Base-by-base conservation (phyloP, 2,113 vertebrate genomes). In the Corydoras sp. region DNA sequence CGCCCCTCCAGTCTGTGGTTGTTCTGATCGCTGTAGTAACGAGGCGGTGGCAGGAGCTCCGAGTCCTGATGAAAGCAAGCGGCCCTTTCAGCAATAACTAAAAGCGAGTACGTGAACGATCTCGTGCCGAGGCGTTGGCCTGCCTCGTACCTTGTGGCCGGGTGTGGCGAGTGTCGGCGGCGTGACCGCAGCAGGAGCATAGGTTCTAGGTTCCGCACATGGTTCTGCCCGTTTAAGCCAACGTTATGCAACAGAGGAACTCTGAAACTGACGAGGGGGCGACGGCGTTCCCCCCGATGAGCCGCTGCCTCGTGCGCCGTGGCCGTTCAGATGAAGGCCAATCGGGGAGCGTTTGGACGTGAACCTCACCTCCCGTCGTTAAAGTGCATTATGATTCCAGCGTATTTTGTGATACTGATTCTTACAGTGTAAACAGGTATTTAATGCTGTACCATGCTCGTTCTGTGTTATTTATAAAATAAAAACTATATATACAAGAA, bases 401-500 rank as follows among this genome's bases (percentile, higher is more conserved):
- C 89, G 87, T 90, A 88, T 87, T 89, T 88, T 90, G 85, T 85
- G 84, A 85, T 85, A 74, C 72, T 68, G 72, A 55, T 56, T 74
- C 72, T 68, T 65, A 74, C 85, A 86, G 86, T 85, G 86, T 89
- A 83, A 86, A 85, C 86, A 74, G 73, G 79, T 84, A 87, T 86
- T 85, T 88, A 89, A 89, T 82, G 75, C 89, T 89, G 87, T 89
- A 87, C 48, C 29, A 85, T 81, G 84, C 87, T 87, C 88, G 87
- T 87, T 88, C 79, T 86, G 84, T 90, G 86, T 89, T 90, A 88
- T 90, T 89, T 89, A 88, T 90, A 83, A 85, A 88, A 86, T 87
- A 83, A 88, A 87, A 72, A 15, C 79, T 72, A 87, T 86, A 84
- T 18, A 69, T 65, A 10, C 51, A 54, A 59, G 24, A 51, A 72